phyloP scores from a whole-genome alignment of 2,888 invertebrate species.

The Euplexia lucipara region DNA sequence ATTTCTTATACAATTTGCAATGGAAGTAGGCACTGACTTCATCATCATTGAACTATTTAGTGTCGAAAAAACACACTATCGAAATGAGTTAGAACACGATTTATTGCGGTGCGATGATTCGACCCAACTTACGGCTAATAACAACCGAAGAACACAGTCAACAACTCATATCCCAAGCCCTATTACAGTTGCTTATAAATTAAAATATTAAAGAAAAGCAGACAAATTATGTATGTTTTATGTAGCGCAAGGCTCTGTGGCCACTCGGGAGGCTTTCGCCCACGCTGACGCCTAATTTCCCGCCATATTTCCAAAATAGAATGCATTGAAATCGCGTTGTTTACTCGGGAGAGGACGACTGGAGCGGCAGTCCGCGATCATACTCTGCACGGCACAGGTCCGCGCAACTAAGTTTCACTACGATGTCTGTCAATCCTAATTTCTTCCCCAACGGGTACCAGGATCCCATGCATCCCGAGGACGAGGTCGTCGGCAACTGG shows the following conservation, averaged over 20 bases:
- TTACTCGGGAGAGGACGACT: slow-evolving; percentile 85
- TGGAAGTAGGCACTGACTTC: slow-evolving; percentile 44
- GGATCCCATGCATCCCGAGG: slow-evolving; percentile 90
- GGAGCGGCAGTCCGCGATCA: slow-evolving; percentile 87
- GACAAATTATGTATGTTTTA: slow-evolving; percentile 72
- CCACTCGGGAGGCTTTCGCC: slow-evolving; percentile 79
- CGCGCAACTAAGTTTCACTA: slow-evolving; percentile 77
- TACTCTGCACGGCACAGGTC: slow-evolving; percentile 84
- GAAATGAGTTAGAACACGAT: slow-evolving; percentile 14
- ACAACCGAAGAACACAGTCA: not conserved
- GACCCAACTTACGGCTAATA: slow-evolving; percentile 6
- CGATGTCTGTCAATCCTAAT: slow-evolving; percentile 87
- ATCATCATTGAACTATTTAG: slow-evolving; percentile 33
- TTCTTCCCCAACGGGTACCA: slow-evolving; percentile 90
- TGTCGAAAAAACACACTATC: slow-evolving; percentile 22
- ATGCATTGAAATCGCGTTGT: slow-evolving; percentile 89
- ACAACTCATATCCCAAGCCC: slow-evolving; percentile 14
- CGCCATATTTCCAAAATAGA: slow-evolving; percentile 90
- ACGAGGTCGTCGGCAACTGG: slow-evolving; percentile 92
- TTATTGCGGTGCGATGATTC: slow-evolving; percentile 1
- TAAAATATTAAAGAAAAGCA: slow-evolving; percentile 49
- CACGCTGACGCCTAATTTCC: slow-evolving; percentile 84
- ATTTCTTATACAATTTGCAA: slow-evolving; percentile 62
- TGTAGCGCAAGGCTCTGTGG: slow-evolving; percentile 78
- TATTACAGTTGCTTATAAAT: slow-evolving; percentile 52